Conservation (phyloP, 2,797 vertebrate genomes). For the Sebastes hubbsi region DNA sequence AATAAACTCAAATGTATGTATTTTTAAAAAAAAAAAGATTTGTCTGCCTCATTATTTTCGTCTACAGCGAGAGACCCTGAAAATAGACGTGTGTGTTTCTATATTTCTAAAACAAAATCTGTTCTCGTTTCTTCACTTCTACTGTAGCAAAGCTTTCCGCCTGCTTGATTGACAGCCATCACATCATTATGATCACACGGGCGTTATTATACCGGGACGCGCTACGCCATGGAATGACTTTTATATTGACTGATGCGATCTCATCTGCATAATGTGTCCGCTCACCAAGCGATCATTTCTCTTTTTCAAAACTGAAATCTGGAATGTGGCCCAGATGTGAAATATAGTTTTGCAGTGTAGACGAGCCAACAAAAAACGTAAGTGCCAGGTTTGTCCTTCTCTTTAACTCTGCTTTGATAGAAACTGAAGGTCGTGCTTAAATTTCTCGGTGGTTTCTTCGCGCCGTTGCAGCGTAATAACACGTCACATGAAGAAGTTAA, state of each 20-base stretch:
- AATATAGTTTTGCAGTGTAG: neutral
- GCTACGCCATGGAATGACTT: neutral
- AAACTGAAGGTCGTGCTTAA: slow-evolving; percentile 13
- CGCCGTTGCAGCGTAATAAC: neutral
- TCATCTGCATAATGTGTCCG: slow-evolving; percentile 56
- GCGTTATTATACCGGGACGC: neutral
- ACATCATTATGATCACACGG: slow-evolving; percentile 28
- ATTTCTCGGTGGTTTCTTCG: neutral
- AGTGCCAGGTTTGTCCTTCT: slow-evolving; percentile 4
- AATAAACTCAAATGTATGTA: slow-evolving; percentile 85
- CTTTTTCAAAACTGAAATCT: slow-evolving; percentile 6
- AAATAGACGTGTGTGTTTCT: slow-evolving; percentile 34
- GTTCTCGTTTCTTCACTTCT: slow-evolving; percentile 6
- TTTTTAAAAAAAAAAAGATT: slow-evolving; percentile 70
- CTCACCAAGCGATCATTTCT: slow-evolving; percentile 6
- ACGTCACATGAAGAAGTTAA: neutral
- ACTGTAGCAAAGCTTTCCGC: neutral
- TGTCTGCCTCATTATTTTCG: slow-evolving; percentile 51
- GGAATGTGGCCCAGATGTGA: slow-evolving; percentile 24
- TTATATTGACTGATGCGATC: slow-evolving; percentile 19
- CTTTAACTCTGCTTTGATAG: neutral
- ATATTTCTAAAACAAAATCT: slow-evolving; percentile 28
- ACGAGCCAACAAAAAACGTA: slow-evolving; percentile 26
- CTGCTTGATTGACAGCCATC: slow-evolving; percentile 54
- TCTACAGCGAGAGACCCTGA: neutral